Base-by-base conservation (phyloP, 2,797 vertebrate genomes). In the Lateolabrax maculatus region DNA sequence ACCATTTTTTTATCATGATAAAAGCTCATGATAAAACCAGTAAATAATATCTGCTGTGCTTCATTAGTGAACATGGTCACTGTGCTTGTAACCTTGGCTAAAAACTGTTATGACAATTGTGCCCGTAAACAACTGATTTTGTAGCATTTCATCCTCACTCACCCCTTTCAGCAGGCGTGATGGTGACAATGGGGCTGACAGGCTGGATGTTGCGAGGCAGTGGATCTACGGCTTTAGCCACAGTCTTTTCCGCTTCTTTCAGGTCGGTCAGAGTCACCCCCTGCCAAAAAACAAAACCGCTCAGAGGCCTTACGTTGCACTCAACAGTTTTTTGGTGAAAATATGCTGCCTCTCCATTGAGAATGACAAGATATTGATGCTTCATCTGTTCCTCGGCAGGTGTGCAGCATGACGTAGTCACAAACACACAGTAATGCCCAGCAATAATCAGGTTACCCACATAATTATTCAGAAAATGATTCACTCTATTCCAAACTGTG, bases 231-330 rank as follows among this genome's bases (percentile, higher is more conserved):
- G 46, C 62, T 87, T 91, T 95, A 6, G 62, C 57, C 0, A 94
- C 89, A 0, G 74, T 95, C 87, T 96, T 96, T 89, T 98, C 97
- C 0, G 97, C 97, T 80, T 98, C 97, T 81, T 97, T 98, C 72
- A 98, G 86, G 83, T 98, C 97, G 0, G 96, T 98, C 68, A 98
- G 91, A 2, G 97, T 97, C 70, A 98, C 97, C 23, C 97, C 97
- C 97, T 98, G 87, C 11, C 27, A 71, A 52, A 15, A 49, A 18
- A 67, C 10, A 44, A 66, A 71, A 72, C 9, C 16, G 57, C 27
- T 44, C 51, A 75, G 21, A 46, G 9, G 15, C 21, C 6, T 46
- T 15, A 10, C 6, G 31, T 36, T 57, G 3, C 27, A 49, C 29
- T 36, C 13, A n/a, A 3, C 27, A 21, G 29, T 43, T 31, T 7